Evolutionary conservation across 2,113 vertebrate genomes (phyloP).

Genomic region (Odocoileus virginianus): DNA sequence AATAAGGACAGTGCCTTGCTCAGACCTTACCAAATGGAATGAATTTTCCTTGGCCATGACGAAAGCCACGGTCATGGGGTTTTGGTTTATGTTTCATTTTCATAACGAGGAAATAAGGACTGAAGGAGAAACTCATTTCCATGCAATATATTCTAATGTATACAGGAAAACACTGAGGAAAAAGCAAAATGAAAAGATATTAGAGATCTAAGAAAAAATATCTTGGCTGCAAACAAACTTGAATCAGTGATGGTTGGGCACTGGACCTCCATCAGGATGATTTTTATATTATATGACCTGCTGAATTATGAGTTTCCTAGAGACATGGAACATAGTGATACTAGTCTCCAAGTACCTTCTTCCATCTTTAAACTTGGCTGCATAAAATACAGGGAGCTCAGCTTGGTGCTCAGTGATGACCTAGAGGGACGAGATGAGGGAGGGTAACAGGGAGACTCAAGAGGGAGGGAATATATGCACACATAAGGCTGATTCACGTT

Average conservation of each 20-base stretch:
- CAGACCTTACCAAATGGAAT: not conserved
- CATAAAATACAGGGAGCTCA: not conserved
- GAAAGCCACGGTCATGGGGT: not conserved
- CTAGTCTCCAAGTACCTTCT: not conserved
- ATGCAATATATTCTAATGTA: not conserved
- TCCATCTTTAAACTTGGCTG: not conserved
- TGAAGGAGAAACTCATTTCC: not conserved
- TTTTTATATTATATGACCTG: not conserved
- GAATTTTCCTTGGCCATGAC: not conserved
- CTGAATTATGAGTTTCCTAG: not conserved
- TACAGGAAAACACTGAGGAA: not conserved
- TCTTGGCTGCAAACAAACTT: not conserved
- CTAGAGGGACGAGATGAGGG: not conserved
- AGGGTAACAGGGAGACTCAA: not conserved
- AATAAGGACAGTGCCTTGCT: not conserved
- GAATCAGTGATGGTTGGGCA: not conserved
- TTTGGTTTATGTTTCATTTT: constrained; percentile 26
- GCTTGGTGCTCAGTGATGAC: not conserved
- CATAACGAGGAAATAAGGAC: not conserved
- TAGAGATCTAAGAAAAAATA: not conserved
- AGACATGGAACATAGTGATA: not conserved
- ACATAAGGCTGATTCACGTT: not conserved
- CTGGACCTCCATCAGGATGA: not conserved
- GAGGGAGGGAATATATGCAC: not conserved
- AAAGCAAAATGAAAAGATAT: not conserved